Percentiles rank a stretch among this genome's conserved stretches.
These are phyloP conservation scores for Spialia ferax DNA, from an alignment of 2,888 invertebrate genomes.

Conservation along the genomic window DNA sequence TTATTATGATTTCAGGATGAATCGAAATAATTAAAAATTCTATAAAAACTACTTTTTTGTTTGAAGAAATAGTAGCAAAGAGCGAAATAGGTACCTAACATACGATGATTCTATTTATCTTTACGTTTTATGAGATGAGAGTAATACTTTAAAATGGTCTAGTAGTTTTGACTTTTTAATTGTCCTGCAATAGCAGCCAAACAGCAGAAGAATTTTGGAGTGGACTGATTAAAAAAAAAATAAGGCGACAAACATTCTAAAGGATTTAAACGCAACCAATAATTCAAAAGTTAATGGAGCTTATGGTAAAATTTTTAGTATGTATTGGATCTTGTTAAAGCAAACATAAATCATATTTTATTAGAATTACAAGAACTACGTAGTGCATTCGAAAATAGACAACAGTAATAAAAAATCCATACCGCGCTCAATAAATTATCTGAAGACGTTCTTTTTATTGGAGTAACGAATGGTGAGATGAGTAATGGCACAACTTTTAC, in stretches of 20 bases:
- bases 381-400: constrained; percentile 73
- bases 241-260: too few relatives aligned
- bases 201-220: background rate
- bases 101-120: too few relatives aligned
- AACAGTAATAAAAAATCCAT: constrained; percentile 78
- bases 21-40: too few relatives aligned
- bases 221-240: too few relatives aligned
- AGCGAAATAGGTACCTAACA: too few relatives aligned
- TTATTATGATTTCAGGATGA: too few relatives aligned
- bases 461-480: constrained; percentile 85
- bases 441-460: constrained; percentile 84
- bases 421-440: constrained; percentile 79
- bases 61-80: too few relatives aligned
- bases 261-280: background rate
- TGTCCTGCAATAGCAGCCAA: background rate
- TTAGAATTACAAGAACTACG: constrained; percentile 37
- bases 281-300: background rate
- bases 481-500: constrained; percentile 82
- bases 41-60: too few relatives aligned
- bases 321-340: constrained; percentile 36
- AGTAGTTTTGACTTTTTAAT: too few relatives aligned
- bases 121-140: too few relatives aligned
- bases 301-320: background rate
- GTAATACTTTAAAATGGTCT: too few relatives aligned
- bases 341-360: constrained; percentile 70